These are phyloP conservation scores for Strix occidentalis DNA, from an alignment of 2,797 vertebrate genomes.

Conservation along the genomic window DNA sequence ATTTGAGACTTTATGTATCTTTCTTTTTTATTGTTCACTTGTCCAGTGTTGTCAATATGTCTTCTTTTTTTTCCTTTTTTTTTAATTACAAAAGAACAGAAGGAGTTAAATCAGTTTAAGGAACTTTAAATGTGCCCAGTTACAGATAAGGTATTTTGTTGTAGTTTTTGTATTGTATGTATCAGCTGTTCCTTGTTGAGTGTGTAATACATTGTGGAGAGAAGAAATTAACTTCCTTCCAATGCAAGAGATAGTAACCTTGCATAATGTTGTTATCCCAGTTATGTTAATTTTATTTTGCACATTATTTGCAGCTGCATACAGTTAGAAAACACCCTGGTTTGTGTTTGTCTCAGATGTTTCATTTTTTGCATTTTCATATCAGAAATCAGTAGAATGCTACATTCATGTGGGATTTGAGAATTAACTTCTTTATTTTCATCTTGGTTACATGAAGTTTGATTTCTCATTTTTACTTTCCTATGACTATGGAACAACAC, in stretches of 20 bases:
- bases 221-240: conserved; percentile 39
- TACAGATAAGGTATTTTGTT: conserved; percentile 61
- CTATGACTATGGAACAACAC: conserved; percentile 42
- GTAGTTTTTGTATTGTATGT: conserved; percentile 69
- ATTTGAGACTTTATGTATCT: conserved; percentile 79
- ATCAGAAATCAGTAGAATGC: background rate
- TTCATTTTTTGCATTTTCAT: conserved; percentile 23
- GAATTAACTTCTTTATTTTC: background rate
- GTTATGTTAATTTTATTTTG: conserved; percentile 61
- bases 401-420: background rate
- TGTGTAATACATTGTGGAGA: conserved; percentile 60
- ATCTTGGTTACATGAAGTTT: conserved; percentile 35
- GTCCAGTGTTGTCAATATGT: conserved; percentile 75
- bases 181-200: conserved; percentile 66
- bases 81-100: conserved; percentile 46
- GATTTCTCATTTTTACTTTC: conserved; percentile 36
- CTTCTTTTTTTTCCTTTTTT: background rate
- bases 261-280: conserved; percentile 42
- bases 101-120: conserved; percentile 61
- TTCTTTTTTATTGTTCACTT: conserved; percentile 73
- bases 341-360: conserved; percentile 63
- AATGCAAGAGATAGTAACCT: conserved; percentile 35
- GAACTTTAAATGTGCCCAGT: conserved; percentile 61
- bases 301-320: conserved; percentile 67
- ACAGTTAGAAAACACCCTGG: conserved; percentile 50